These are phyloP conservation scores for Lepidonotus clava DNA, from an alignment of 2,888 invertebrate genomes.

Conservation along the genomic window DNA sequence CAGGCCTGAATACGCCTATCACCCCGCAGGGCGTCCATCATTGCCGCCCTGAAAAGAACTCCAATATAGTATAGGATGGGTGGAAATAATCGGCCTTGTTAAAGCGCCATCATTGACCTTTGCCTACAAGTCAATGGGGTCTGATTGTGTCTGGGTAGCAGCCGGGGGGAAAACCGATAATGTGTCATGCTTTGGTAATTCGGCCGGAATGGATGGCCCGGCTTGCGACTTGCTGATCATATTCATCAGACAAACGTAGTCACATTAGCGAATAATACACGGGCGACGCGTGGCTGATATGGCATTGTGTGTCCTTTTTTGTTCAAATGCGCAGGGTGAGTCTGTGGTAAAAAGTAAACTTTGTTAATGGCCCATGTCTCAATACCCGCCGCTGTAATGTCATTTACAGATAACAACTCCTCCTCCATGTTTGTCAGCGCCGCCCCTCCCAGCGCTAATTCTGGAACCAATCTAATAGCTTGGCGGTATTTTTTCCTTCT, in stretches of 20 bases:
- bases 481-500: background rate
- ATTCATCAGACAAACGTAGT: background rate
- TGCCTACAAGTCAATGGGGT: background rate
- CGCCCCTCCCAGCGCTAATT: background rate
- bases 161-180: background rate
- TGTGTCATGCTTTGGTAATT: background rate
- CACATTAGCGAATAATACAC: background rate
- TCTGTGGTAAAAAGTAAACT: background rate
- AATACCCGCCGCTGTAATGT: background rate
- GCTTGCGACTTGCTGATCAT: background rate
- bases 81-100: no score
- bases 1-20: no score
- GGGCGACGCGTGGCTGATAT: background rate
- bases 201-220: background rate
- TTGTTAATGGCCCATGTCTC: conserved; percentile 13
- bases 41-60: no score
- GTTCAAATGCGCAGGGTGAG: background rate
- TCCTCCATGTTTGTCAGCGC: background rate
- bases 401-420: conserved; percentile 18
- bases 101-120: no score
- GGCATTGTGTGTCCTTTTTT: background rate
- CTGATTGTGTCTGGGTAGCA: background rate
- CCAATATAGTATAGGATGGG: no score
- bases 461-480: conserved; percentile 15
- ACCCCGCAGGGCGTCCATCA: no score